These are phyloP conservation scores for Cynopterus sphinx DNA, from an alignment of 2,797 vertebrate genomes.

Conservation along the genomic window DNA sequence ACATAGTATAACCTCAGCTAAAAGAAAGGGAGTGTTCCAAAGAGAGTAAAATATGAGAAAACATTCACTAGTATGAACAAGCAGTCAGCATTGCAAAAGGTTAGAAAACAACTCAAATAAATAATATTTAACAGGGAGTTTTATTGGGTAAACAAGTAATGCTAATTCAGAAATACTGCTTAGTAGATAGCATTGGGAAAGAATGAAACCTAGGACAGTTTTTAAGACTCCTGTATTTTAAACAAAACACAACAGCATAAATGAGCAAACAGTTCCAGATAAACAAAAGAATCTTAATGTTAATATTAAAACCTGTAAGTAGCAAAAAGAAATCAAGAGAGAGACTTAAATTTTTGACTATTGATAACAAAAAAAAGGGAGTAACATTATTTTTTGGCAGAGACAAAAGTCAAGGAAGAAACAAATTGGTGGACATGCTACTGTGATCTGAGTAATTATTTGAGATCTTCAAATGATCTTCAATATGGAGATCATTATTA, in stretches of 20 bases:
- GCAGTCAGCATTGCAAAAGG: not conserved
- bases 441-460: not conserved
- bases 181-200: not conserved
- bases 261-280: not conserved
- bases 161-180: not conserved
- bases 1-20: not conserved
- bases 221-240: constrained; percentile 18
- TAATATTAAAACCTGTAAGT: not conserved
- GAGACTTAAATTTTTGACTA: not conserved
- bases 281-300: not conserved
- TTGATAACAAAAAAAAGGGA: not conserved
- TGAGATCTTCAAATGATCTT: not conserved
- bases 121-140: not conserved
- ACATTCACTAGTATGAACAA: not conserved
- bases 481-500: not conserved
- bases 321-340: not conserved
- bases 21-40: not conserved
- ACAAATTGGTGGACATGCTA: not conserved
- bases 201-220: not conserved
- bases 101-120: not conserved
- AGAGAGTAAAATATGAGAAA: not conserved
- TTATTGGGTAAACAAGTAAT: not conserved
- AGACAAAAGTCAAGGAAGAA: not conserved
- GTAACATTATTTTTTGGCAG: not conserved
- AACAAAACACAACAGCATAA: not conserved